Percentiles rank a stretch among this genome's conserved stretches.
These are phyloP conservation scores for Glyptemys insculpta DNA, from an alignment of 2,797 vertebrate genomes.

Conservation along the genomic window DNA sequence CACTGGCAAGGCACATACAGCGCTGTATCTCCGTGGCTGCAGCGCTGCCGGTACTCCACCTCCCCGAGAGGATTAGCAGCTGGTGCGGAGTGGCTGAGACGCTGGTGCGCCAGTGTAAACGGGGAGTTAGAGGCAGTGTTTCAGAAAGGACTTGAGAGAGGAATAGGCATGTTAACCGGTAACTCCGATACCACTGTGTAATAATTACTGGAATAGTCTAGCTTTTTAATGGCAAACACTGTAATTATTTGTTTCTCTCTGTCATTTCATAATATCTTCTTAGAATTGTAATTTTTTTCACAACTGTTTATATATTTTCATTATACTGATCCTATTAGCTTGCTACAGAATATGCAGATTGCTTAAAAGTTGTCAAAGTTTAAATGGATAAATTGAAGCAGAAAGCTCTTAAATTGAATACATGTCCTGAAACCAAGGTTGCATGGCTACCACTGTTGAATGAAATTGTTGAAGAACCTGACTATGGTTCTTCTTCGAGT, in stretches of 20 bases:
- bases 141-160: background rate
- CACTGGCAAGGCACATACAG: too few relatives aligned
- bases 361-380: background rate
- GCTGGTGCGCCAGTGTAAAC: too few relatives aligned
- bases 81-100: too few relatives aligned
- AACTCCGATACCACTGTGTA: background rate
- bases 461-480: background rate
- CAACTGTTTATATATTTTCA: background rate
- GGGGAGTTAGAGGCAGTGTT: background rate
- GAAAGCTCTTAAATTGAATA: background rate
- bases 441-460: background rate
- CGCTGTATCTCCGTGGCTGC: too few relatives aligned
- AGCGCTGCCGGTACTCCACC: too few relatives aligned
- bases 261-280: background rate
- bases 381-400: background rate
- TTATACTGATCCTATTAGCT: background rate
- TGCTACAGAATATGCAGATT: background rate
- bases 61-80: too few relatives aligned
- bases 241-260: background rate
- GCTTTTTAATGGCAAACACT: background rate
- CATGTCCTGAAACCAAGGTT: background rate
- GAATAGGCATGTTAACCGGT: background rate
- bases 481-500: background rate
- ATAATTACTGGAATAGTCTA: background rate
- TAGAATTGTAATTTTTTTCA: background rate